Base-by-base conservation (phyloP, 2,888 invertebrate species). In the Chrysolina oricalcia region DNA sequence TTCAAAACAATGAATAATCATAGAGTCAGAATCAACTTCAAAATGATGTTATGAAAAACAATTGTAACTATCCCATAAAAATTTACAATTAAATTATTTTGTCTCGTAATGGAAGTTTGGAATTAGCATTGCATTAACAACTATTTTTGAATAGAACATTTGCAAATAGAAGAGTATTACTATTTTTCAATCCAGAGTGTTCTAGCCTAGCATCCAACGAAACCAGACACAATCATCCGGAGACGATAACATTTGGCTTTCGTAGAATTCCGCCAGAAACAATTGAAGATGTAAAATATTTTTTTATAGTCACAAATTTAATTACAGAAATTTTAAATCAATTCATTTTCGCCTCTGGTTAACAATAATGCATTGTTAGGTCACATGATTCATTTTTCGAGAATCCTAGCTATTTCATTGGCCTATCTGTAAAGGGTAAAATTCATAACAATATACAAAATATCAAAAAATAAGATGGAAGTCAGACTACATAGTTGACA, bases 361-460 rank as follows among this genome's bases (percentile, higher is more conserved):
- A 53, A 53, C 53, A 53, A 11, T 53, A 21, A 13, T 19, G 13
- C 53, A 15, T 23, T 53, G 11, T 21, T 59, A 8, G 27, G 35
- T 59, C 35, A 35, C 23, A 56, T 23, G 15, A 56, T 35, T 35
- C 8, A 35, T 35, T 35, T 35, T 6, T 35, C 35, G 8, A 35
- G 35, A 35, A 35, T 35, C 8, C 35, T 35, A 6, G 21, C 10
- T 21, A 15, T 59, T 59, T 27, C 8, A 27, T 59, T 27, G 59
- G 27, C 59, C 59, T 59, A 59, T n/a, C n/a, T 35, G 27, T 59
- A n/a, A 59, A 27, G n/a, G 27, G 17, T 59, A 59, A 35, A 59
- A 59, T 59, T 59, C 27, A 59, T 27, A 59, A 59, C 23, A 59
- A 59, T 59, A 59, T 59, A 59, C 59, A 59, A 59, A 59, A 35